Evolutionary conservation across 1,140 invertebrate genomes (phyloP).

Genomic region (Holcopasites calliopsidis): DNA sequence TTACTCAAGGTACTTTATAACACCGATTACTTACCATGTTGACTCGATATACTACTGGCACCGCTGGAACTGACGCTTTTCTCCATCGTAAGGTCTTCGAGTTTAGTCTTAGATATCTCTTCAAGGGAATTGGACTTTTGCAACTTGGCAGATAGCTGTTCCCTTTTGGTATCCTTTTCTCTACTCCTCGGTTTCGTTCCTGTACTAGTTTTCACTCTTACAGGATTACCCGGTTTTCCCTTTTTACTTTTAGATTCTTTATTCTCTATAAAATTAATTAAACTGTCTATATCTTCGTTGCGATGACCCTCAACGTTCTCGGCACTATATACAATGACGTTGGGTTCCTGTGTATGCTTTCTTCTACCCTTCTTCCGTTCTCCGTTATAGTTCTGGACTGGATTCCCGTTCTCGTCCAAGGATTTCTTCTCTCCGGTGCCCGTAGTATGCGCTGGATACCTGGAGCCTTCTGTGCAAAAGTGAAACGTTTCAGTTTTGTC

Average conservation of each 20-base stretch:
- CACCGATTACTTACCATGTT: conserved; percentile 67
- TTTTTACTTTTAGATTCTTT: conserved; percentile 77
- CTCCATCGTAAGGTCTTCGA: conserved; percentile 83
- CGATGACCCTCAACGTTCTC: conserved; percentile 84
- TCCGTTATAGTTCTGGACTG: conserved; percentile 80
- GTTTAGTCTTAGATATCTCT: conserved; percentile 85
- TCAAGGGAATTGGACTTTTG: conserved; percentile 86
- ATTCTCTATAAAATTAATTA: conserved; percentile 80
- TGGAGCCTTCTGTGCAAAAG: conserved; percentile 64
- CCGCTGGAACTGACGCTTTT: conserved; percentile 73
- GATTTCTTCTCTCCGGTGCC: conserved; percentile 80
- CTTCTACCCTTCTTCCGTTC: conserved; percentile 79
- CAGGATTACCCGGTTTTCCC: conserved; percentile 65
- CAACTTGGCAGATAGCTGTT: conserved; percentile 77
- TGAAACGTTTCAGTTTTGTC: conserved; percentile 27
- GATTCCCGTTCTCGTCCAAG: conserved; percentile 84
- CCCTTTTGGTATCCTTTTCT: conserved; percentile 76
- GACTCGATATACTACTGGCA: conserved; percentile 73
- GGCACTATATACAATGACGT: conserved; percentile 83
- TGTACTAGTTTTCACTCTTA: conserved; percentile 73
- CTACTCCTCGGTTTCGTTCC: conserved; percentile 73
- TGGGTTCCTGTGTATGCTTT: conserved; percentile 82
- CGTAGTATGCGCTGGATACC: conserved; percentile 68
- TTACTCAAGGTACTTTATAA: background rate
- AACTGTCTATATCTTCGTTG: conserved; percentile 81